A percentile compares a stretch with the other conserved stretches of the same genome.
phyloP scores from a whole-genome alignment of 2,797 vertebrate genomes.

The Dermochelys coriacea region DNA sequence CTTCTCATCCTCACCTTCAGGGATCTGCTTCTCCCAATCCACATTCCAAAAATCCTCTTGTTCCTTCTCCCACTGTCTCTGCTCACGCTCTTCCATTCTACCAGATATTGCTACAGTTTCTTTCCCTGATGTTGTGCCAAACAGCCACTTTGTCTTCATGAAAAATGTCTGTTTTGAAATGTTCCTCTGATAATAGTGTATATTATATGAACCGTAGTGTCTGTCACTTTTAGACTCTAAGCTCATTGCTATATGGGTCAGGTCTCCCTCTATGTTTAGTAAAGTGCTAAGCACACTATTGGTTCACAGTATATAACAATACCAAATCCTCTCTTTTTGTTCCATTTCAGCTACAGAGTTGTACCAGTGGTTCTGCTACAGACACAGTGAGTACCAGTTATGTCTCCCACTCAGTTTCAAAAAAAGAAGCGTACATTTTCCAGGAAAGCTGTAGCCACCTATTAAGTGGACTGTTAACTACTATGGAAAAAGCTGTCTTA shows the following conservation, averaged over 20 bases:
- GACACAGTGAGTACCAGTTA: neutral
- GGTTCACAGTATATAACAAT: neutral
- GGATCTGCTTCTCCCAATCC: neutral
- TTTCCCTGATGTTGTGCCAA: constrained; percentile 48
- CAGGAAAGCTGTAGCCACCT: neutral
- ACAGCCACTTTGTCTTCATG: constrained; percentile 50
- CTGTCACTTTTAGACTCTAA: neutral
- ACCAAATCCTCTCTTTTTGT: neutral
- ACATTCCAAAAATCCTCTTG: neutral
- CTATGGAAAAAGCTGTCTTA: constrained; percentile 10
- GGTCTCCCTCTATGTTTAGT: neutral
- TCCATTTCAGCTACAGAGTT: neutral
- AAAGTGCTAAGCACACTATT: neutral
- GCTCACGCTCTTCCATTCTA: constrained; percentile 38
- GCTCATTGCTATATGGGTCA: constrained; percentile 17
- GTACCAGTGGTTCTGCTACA: neutral
- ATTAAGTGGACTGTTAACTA: neutral
- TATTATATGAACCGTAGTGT: neutral
- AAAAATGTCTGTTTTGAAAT: constrained; percentile 46
- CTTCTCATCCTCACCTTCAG: neutral
- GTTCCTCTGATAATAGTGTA: neutral
- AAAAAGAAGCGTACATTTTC: neutral
- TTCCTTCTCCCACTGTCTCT: constrained; percentile 20
- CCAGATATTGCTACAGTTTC: constrained; percentile 54
- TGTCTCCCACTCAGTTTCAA: neutral